Percentiles rank a stretch among this genome's conserved stretches.
Evolutionary conservation across 2,888 invertebrate species (phyloP).

Genomic region (Morpho deidamia): DNA sequence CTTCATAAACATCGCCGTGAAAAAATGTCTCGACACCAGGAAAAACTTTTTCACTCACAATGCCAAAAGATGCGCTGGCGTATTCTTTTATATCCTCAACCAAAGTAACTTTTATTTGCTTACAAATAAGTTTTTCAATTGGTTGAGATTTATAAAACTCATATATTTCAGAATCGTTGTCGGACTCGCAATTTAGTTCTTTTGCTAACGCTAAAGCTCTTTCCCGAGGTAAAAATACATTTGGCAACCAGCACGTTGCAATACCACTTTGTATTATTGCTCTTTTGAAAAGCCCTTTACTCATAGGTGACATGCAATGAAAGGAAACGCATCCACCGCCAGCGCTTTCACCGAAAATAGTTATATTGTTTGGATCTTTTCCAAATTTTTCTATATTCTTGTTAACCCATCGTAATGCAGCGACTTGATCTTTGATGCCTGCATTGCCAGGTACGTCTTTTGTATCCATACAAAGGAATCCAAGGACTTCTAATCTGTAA

Average conservation of each 20-base stretch:
- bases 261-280: slow-evolving; percentile 84
- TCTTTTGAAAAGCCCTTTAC: slow-evolving; percentile 54
- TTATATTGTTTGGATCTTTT: slow-evolving; percentile 58
- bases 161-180: slow-evolving; percentile 42
- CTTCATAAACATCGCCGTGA: slow-evolving; percentile 50
- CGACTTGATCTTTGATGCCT: slow-evolving; percentile 68
- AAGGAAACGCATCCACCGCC: slow-evolving; percentile 47
- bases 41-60: slow-evolving; percentile 45
- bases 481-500: slow-evolving; percentile 56
- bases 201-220: slow-evolving; percentile 42
- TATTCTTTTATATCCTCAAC: slow-evolving; percentile 29
- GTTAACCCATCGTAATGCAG: slow-evolving; percentile 57
- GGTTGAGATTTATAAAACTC: slow-evolving; percentile 48
- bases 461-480: slow-evolving; percentile 56
- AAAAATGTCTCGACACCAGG: slow-evolving; percentile 44
- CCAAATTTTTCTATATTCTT: slow-evolving; percentile 56
- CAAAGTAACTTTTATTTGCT: slow-evolving; percentile 30
- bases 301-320: slow-evolving; percentile 63
- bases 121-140: slow-evolving; percentile 32
- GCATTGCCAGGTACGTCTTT: slow-evolving; percentile 64
- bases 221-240: slow-evolving; percentile 66
- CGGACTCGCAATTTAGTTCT: slow-evolving; percentile 42
- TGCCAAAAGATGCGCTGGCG: slow-evolving; percentile 30
- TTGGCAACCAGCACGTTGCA: slow-evolving; percentile 64
- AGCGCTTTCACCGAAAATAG: slow-evolving; percentile 66